Percentiles rank a stretch among this genome's conserved stretches.
Evolutionary conservation across 64 coral and sea anemone species (phyloP).

Genomic region (Actinia tenebrosa): DNA sequence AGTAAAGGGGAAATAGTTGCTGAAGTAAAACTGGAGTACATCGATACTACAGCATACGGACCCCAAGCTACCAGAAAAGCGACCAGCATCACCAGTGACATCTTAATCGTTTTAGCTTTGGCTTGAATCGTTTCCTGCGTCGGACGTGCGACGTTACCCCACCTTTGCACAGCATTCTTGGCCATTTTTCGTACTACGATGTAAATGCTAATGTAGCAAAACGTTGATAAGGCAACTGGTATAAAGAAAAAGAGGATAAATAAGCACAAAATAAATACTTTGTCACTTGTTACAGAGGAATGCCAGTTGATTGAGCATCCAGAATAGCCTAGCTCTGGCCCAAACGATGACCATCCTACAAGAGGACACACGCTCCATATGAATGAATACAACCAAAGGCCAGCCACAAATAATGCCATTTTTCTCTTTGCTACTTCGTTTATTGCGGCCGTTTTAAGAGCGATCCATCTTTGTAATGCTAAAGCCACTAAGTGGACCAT

Average conservation of each 20-base stretch:
- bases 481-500: constrained; percentile 52
- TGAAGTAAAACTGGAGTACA: constrained; percentile 31
- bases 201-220: constrained; percentile 39
- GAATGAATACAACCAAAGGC: constrained; percentile 33
- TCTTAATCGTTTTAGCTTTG: constrained; percentile 27
- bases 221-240: constrained; percentile 21
- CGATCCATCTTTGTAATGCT: constrained; percentile 37
- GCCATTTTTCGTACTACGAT: constrained; percentile 38
- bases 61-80: constrained; percentile 62
- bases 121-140: constrained; percentile 44
- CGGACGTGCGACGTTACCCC: constrained; percentile 31
- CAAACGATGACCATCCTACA: constrained; percentile 54
- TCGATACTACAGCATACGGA: constrained; percentile 50
- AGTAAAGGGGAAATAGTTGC: background rate
- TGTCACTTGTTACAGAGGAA: constrained; percentile 11
- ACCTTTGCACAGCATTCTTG: constrained; percentile 32
- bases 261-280: constrained; percentile 37
- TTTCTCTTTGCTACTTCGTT: background rate
- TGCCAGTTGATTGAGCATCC: constrained; percentile 56
- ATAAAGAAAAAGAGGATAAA: constrained; percentile 53
- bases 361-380: constrained; percentile 52
- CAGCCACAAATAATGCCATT: background rate
- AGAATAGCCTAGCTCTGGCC: constrained; percentile 21
- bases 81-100: constrained; percentile 22
- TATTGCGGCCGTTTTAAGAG: background rate